Evolutionary conservation across 1,140 invertebrate genomes (phyloP), one percentile per base, ranked within the genome.

Genomic region (Homarus americanus): DNA sequence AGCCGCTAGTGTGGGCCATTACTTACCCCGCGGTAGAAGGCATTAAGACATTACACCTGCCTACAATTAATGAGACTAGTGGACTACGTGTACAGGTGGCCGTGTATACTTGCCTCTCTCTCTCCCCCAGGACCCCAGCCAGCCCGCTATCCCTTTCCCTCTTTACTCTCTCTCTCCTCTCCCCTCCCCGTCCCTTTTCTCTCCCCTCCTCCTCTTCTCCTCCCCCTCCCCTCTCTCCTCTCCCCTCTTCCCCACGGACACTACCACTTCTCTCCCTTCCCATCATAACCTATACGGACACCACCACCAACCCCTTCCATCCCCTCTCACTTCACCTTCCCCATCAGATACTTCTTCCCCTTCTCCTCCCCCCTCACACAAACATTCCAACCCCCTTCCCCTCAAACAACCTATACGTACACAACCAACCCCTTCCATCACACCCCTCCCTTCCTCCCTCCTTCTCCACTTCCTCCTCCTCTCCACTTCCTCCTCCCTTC

Each of bases 21-120:
- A 69, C 63, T 69, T 69, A 69, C n/a, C n/a, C n/a, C 63, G 32
- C n/a, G 63, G 63, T 32, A 69, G n/a, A 69, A 7, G 63, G 63
- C 63, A 32, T 69, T 69, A 69, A 69, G 49, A 40, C 79, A 63
- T 82, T 82, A 76, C 40, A 82, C 79, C 79, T n/a, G 49, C 79
- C 49, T n/a, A 36, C 79, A 44, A 82, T 82, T 82, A 82, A 82
- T 82, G 79, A 53, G 49, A 63, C 20, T 63, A 82, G 38, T 34
- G 15, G 28, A 12, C 28, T 53, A 82, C 28, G 79, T n/a, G 79
- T 82, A 82, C 49, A 82, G 79, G 79, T 82, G 53, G 49, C 49
- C 53, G 38, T 36, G 63, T 79, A 5, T 75, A n/a, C 38, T 17
- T n/a, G n/a, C n/a, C 75, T 78, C 75, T 17, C 1, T n/a, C 78